Conservation (phyloP, 2,888 invertebrate species). For the Microplitis deprimator region DNA sequence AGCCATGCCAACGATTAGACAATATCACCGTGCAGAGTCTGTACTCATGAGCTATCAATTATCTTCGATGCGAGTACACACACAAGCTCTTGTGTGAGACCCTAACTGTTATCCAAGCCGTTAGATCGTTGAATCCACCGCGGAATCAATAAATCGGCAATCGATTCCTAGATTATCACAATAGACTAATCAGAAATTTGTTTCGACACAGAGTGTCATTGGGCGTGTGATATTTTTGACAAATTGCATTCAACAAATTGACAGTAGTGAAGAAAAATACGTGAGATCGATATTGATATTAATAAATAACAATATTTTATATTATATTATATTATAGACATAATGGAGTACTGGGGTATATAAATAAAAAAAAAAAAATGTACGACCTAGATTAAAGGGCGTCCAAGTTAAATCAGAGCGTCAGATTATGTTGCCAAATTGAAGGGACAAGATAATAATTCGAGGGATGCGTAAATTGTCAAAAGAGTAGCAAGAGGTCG, state of each 20-base stretch:
- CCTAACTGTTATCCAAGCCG: background rate
- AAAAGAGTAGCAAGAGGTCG: background rate
- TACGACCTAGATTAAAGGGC: background rate
- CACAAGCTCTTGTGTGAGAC: background rate
- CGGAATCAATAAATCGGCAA: constrained; percentile 3
- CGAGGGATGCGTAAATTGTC: constrained; percentile 1
- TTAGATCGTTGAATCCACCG: background rate
- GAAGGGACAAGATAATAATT: constrained; percentile 5
- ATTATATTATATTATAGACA: background rate
- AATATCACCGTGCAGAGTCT: constrained; percentile 44
- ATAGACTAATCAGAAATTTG: background rate
- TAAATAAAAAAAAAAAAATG: background rate
- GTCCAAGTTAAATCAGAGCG: background rate
- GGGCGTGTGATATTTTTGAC: constrained; percentile 8
- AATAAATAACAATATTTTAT: background rate
- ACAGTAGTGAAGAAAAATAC: background rate
- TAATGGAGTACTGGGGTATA: background rate
- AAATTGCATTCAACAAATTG: background rate
- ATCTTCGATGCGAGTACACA: constrained; percentile 32
- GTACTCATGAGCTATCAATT: constrained; percentile 49
- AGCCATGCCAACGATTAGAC: constrained; percentile 34
- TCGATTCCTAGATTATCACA: constrained; percentile 4
- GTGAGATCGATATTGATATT: background rate
- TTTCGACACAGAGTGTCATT: background rate
- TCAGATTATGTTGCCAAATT: background rate